Evolutionary conservation across 2,888 invertebrate genomes (phyloP), one percentile per base, ranked within the genome.

Genomic region (Cylloceria caligata): DNA sequence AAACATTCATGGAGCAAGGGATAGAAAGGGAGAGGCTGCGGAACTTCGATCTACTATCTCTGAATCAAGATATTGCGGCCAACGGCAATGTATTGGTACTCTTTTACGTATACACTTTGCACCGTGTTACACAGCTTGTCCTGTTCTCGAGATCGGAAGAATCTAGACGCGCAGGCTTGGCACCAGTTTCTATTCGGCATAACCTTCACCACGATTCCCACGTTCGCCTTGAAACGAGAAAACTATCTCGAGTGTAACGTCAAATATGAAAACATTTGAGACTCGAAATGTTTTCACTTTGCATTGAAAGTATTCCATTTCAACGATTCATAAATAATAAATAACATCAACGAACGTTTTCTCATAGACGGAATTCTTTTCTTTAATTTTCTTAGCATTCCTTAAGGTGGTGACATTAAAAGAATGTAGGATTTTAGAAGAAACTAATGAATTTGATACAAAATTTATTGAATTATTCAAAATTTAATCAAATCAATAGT

Each of bases 111-210:
- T 24, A 68, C 24, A 36, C 49, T 11, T 24, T 2, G 30, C 34
- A 34, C n/a, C 60, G 34, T 34, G 34, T 36, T 16, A 60, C 34
- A 60, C 19, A 21, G 39, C 52, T 24, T 57, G 65, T 78, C 74
- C 73, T 74, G 78, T 19, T 60, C 60, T 69, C 65, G 52, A 78
- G 64, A 74, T 42, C 45, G 62, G 30, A 65, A 71, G 78, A 47
- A 69, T 24, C 68, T 24, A 34, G 42, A 27, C 21, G 88, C 89
- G 88, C 89, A 88, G 88, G 89, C 88, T 89, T 89, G 89, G 88
- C 88, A 86, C 86, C 73, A 76, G 81, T 65, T 55, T 65, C 68
- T 52, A 52, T 76, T 77, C 75, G 81, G 73, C 57, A 64, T 57
- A 65, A 68, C 77, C 80, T 71, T 84, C 72, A 39, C 49, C 57